A percentile compares a stretch with the other conserved stretches of the same genome.
phyloP scores from a whole-genome alignment of 2,797 vertebrate genomes.

The Sitta carolinensis region DNA sequence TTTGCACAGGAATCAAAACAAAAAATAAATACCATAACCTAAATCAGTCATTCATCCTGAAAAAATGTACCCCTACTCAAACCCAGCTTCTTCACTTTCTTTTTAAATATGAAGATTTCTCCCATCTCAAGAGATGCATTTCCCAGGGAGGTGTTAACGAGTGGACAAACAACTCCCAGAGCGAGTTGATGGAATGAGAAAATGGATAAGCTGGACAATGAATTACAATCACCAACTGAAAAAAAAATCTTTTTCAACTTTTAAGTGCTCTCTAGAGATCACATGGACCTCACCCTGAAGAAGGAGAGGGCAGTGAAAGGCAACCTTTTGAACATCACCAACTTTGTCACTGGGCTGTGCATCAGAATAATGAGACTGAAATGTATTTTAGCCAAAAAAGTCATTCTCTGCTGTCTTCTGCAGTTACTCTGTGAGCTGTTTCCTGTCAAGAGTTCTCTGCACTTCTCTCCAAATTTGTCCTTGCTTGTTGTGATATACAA shows the following conservation, averaged over 20 bases:
- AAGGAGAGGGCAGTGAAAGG: not conserved
- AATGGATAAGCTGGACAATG: not conserved
- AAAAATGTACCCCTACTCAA: not conserved
- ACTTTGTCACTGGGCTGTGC: not conserved
- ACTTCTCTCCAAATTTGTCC: not conserved
- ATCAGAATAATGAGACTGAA: not conserved
- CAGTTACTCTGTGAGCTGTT: not conserved
- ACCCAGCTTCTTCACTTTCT: not conserved
- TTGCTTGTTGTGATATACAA: not conserved
- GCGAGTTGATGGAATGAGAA: not conserved
- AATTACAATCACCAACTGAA: not conserved
- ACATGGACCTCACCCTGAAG: not conserved
- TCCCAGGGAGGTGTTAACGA: not conserved
- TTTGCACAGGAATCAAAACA: not conserved
- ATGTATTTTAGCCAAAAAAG: not conserved
- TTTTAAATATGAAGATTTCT: not conserved
- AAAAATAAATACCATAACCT: not conserved
- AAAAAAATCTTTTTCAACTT: not conserved
- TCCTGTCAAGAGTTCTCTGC: not conserved
- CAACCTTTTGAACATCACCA: not conserved
- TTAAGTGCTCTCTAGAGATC: not conserved
- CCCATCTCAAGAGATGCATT: not conserved
- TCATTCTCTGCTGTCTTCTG: not conserved
- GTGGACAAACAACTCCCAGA: not conserved
- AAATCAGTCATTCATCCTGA: conserved; percentile 20